Evolutionary conservation across 2,888 invertebrate species (phyloP).

Genomic region (Hedya salicella): DNA sequence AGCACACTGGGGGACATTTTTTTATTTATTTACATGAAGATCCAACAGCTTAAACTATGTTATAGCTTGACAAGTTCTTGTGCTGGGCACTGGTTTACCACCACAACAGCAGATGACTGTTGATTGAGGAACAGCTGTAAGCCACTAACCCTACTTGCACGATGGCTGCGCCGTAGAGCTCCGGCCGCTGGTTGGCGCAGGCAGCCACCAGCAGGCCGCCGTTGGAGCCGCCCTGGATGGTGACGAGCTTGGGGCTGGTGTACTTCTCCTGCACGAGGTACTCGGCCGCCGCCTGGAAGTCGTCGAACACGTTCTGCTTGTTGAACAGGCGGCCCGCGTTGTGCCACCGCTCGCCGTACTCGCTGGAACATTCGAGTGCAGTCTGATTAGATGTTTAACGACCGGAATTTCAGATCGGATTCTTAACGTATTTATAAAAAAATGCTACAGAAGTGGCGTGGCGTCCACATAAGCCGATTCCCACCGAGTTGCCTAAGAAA

Average conservation of each 20-base stretch:
- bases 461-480: too few relatives aligned
- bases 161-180: conserved; percentile 96
- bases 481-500: too few relatives aligned
- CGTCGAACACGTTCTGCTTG: conserved; percentile 99
- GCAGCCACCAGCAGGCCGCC: conserved; percentile 98
- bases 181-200: conserved; percentile 97
- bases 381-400: too few relatives aligned
- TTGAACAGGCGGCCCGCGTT: conserved; percentile 95
- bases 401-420: too few relatives aligned
- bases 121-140: too few relatives aligned
- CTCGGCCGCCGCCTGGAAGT: conserved; percentile 96
- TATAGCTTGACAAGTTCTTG: too few relatives aligned
- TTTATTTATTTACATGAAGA: too few relatives aligned
- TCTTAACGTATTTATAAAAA: too few relatives aligned
- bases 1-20: conserved; percentile 89
- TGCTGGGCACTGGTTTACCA: too few relatives aligned
- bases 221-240: conserved; percentile 98
- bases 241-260: conserved; percentile 89
- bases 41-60: too few relatives aligned
- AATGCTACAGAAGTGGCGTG: too few relatives aligned
- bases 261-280: conserved; percentile 93
- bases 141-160: conserved; percentile 95
- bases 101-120: too few relatives aligned
- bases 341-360: conserved; percentile 99
- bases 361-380: conserved; percentile 82